These are phyloP conservation scores for Limulus polyphemus DNA, from an alignment of 2,888 invertebrate genomes.

Conservation along the genomic window DNA sequence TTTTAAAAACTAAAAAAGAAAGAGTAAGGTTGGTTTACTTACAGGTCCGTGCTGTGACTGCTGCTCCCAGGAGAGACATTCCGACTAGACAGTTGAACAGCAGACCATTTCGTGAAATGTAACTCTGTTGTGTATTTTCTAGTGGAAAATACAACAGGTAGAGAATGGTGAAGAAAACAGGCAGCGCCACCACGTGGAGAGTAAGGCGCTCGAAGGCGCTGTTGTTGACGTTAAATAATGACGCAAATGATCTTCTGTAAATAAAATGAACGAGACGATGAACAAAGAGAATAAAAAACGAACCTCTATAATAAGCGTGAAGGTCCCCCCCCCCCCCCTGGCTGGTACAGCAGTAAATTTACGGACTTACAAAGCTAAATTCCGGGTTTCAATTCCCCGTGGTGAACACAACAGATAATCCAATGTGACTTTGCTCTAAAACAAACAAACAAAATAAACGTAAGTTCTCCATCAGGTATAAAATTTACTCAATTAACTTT, in stretches of 20 bases:
- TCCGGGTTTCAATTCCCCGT: too few relatives aligned
- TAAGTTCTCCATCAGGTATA: too few relatives aligned
- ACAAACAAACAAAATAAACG: too few relatives aligned
- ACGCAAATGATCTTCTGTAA: slow-evolving; percentile 19
- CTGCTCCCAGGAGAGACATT: slow-evolving; percentile 54
- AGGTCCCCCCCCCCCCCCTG: too few relatives aligned
- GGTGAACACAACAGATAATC: too few relatives aligned
- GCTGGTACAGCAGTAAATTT: too few relatives aligned
- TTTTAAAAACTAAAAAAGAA: too few relatives aligned
- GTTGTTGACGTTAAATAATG: slow-evolving; percentile 45
- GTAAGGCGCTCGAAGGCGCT: slow-evolving; percentile 62
- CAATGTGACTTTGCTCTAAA: too few relatives aligned
- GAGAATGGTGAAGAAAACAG: slow-evolving; percentile 54
- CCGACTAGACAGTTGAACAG: slow-evolving; percentile 55
- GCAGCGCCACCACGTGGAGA: slow-evolving; percentile 55
- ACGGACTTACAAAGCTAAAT: too few relatives aligned
- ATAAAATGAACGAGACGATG: not conserved
- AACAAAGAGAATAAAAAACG: not conserved
- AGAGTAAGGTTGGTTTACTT: slow-evolving; percentile 38
- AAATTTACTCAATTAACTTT: too few relatives aligned
- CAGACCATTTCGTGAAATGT: slow-evolving; percentile 55
- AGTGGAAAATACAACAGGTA: slow-evolving; percentile 58
- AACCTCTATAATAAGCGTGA: not conserved
- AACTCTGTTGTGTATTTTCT: slow-evolving; percentile 50
- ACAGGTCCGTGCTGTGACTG: slow-evolving; percentile 57